Conservation (phyloP, 2,888 invertebrate genomes). For the Drosophila sordidula region DNA sequence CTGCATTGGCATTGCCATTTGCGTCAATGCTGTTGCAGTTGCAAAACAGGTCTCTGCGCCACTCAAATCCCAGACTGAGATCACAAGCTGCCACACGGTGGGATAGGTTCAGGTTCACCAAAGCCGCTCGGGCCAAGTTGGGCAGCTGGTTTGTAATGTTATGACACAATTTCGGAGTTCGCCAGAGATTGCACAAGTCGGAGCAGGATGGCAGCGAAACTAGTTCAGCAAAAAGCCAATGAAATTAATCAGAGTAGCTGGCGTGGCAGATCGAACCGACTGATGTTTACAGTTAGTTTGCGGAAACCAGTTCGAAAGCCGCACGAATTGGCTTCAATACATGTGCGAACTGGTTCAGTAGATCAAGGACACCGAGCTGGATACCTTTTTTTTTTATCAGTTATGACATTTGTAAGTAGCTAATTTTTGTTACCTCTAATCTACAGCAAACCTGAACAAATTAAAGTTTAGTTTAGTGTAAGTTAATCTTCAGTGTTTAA, state of each 20-base stretch:
- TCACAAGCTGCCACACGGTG: slow-evolving; percentile 47
- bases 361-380: slow-evolving; percentile 44
- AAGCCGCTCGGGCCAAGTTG: slow-evolving; percentile 50
- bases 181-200: slow-evolving; percentile 37
- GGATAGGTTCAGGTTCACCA: slow-evolving; percentile 77
- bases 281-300: slow-evolving; percentile 33
- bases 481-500: not conserved
- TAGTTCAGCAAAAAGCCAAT: slow-evolving; percentile 42
- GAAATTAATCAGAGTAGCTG: slow-evolving; percentile 35
- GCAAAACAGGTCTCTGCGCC: slow-evolving; percentile 60
- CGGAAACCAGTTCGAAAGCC: slow-evolving; percentile 26
- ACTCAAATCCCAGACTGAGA: slow-evolving; percentile 24
- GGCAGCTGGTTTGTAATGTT: slow-evolving; percentile 69
- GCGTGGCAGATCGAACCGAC: slow-evolving; percentile 16
- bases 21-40: slow-evolving; percentile 17
- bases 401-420: not conserved
- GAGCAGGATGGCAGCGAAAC: slow-evolving; percentile 29
- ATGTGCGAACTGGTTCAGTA: slow-evolving; percentile 13
- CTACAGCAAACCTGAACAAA: not conserved
- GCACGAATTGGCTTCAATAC: slow-evolving; percentile 3
- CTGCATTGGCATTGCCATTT: slow-evolving; percentile 37
- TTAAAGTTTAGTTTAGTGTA: too few species aligned
- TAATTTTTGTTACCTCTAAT: not conserved
- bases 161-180: slow-evolving; percentile 69
- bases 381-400: not conserved